Base-by-base conservation (phyloP, 2,113 vertebrate species). In the Sapayoa aenigma region DNA sequence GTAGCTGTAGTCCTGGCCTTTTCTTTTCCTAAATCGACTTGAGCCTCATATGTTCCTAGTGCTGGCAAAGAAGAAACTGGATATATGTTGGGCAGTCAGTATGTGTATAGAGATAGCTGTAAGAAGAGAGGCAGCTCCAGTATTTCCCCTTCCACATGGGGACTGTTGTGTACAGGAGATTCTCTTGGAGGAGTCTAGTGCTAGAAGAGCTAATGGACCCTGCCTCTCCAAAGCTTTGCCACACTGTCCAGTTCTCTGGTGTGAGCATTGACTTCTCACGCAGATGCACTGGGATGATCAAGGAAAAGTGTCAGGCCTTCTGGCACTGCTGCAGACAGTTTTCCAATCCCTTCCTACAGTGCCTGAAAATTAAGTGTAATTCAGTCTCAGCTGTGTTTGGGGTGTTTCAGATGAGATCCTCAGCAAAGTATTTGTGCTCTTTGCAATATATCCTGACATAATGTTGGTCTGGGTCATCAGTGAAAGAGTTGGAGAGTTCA, bases 121-220 rank as follows among this genome's bases (percentile, higher is more conserved):
- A 39, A 78, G 56, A 89, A 89, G 67, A 11, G 27, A 75, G 33
- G 14, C 20, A 69, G 22, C 39, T 81, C 28, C 30, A 46, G 15
- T 17, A 22, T 71, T 78, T 92, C 15, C 42, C 49, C 18, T 55
- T 76, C 9, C 20, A 42, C 0, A 0, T 9, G 15, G 12, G 11
- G 23, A 5, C 27, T 85, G 19, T 8, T 46, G 5, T 11, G 37
- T 22, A 5, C 19, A 53, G 27, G n/a, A 47, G 11, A 25, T 6
- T 65, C 12, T 47, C 19, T 52, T 46, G 30, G 35, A 67, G 12
- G 35, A 58, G 6, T 22, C 12, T n/a, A 6, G 28, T 17, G 19
- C 18, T 9, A 1, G 16, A 35, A 44, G 35, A 75, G 19, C 4
- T 89, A 21, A 12, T 27, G 12, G 30, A 75, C 2, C 2, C 30